Base-by-base conservation (phyloP, 64 coral and sea anemone species). In the Montipora sp. region DNA sequence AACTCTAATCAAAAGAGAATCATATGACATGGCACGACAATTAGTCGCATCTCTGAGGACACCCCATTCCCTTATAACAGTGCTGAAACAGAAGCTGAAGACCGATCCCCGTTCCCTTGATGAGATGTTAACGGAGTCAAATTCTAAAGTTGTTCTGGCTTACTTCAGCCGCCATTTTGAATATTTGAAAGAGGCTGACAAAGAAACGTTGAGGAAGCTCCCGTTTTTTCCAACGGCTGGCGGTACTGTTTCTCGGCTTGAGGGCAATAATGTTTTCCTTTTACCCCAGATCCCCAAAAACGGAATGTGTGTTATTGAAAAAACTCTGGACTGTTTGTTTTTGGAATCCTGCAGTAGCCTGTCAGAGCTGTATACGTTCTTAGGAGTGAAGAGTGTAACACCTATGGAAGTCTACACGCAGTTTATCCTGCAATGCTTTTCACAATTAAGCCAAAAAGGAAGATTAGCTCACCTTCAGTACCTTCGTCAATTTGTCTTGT, bases 171-270 rank as follows among this genome's bases (percentile, higher is more conserved):
- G 48, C 9, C 58, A 84, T 14, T 16, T 75, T 0, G 10, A 4
- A 66, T 7, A 45, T 15, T 20, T 90, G 13, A 13, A 0, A 12
- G 66, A 49, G 13, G 77, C 48, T 1, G 44, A 90, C 55, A 55
- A 11, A 23, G 77, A 81, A 36, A 24, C 50, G 47, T 81, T 90
- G n/a, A 68, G 79, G 14, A 24, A 43, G 1, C 46, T 90, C 11
- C 89, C 89, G 44, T 90, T 90, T 63, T 82, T 80, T 65, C 20
- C 44, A 8, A 81, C 89, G 8, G 59, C 70, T 3, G 51, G 79
- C 48, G 77, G 89, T 19, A 22, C 15, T 21, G 7, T 9, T 7
- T 67, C 59, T 3, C 46, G 61, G 48, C 78, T 90, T 36, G 59
- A 70, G 15, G 47, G 47, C 0, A 81, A 60, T 18, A 50, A 90